Evolutionary conservation across 2,797 vertebrate genomes (phyloP).

Genomic region (Dallia pectoralis): DNA sequence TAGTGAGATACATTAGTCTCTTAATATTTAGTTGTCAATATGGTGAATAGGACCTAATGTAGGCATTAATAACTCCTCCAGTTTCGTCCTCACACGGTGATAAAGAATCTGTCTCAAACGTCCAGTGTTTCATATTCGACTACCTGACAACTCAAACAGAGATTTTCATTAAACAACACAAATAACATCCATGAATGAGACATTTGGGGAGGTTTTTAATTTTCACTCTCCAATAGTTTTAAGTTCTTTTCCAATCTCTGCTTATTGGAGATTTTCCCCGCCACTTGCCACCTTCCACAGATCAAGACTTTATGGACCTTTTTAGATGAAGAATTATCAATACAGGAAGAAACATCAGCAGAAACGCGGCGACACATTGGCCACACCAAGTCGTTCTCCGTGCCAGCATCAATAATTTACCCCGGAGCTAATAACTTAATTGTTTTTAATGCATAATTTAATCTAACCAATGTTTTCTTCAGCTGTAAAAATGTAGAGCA

Average conservation of each 20-base stretch:
- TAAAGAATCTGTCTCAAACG: neutral
- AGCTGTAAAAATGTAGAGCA: slow-evolving; percentile 62
- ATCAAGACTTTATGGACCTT: slow-evolving; percentile 68
- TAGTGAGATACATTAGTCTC: neutral
- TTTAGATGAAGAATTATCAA: slow-evolving; percentile 71
- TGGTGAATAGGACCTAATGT: neutral
- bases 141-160: too few relatives aligned
- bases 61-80: neutral
- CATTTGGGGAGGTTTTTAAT: too few relatives aligned
- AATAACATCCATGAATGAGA: too few relatives aligned
- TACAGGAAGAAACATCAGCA: slow-evolving; percentile 73
- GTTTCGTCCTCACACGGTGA: neutral
- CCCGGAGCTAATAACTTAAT: slow-evolving; percentile 72
- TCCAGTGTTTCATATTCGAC: neutral
- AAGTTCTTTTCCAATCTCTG: slow-evolving; percentile 69
- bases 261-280: slow-evolving; percentile 37
- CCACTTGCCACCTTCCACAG: slow-evolving; percentile 71
- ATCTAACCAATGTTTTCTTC: slow-evolving; percentile 63
- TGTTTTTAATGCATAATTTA: slow-evolving; percentile 74
- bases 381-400: slow-evolving; percentile 60
- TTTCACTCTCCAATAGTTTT: slow-evolving; percentile 60
- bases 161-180: too few relatives aligned
- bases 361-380: slow-evolving; percentile 66
- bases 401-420: slow-evolving; percentile 76
- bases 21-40: slow-evolving; percentile 1